A percentile compares a stretch with the other conserved stretches of the same genome.
phyloP scores from a whole-genome alignment of 2,113 vertebrate genomes.

The Gorsachius goisagi region DNA sequence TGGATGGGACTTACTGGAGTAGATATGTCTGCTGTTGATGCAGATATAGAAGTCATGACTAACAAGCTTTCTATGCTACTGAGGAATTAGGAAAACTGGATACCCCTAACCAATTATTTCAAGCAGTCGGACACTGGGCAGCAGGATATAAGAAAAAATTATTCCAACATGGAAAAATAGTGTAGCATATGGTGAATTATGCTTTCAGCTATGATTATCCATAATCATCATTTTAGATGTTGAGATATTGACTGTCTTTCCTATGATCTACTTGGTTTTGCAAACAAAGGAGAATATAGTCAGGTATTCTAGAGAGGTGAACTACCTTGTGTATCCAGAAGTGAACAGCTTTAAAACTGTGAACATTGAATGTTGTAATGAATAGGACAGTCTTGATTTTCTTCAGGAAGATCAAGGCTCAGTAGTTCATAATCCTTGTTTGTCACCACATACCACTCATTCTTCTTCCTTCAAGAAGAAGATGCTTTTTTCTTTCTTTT shows the following conservation, averaged over 20 bases:
- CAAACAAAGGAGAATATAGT: neutral
- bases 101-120: neutral
- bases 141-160: neutral
- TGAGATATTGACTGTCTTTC: neutral
- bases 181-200: neutral
- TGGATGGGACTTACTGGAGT: too few relatives aligned
- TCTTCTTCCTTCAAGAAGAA: neutral
- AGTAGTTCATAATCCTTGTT: neutral
- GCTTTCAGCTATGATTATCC: neutral
- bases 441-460: neutral
- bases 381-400: neutral
- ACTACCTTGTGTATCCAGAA: neutral
- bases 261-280: neutral
- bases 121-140: neutral
- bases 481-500: neutral
- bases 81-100: neutral
- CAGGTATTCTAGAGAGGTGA: neutral
- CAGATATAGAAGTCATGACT: neutral
- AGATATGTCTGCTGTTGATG: neutral
- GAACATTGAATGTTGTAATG: neutral
- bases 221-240: neutral
- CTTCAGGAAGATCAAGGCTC: neutral
- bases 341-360: neutral
- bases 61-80: neutral
- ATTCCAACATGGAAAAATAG: neutral